Percentiles rank a stretch among this genome's conserved stretches.
Evolutionary conservation across 2,113 vertebrate species (phyloP).

Genomic region (Equus quagga): DNA sequence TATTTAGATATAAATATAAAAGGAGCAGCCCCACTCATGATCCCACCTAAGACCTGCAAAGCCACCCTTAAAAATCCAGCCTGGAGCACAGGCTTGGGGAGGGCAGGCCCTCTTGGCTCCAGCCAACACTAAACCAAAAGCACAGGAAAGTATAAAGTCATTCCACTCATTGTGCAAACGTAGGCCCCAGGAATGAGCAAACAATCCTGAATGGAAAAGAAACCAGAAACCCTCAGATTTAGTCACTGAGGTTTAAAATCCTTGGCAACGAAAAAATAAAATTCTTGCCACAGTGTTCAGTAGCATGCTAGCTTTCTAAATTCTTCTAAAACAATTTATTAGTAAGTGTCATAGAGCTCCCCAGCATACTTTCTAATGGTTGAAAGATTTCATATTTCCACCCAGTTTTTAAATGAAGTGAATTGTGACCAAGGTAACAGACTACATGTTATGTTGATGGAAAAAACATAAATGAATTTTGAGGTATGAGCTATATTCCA

Average conservation of each 20-base stretch:
- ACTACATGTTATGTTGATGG: neutral
- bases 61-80: neutral
- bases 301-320: neutral
- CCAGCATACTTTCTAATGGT: rapidly evolving
- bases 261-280: neutral
- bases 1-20: neutral
- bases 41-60: neutral
- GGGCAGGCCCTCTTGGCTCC: neutral
- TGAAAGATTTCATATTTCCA: neutral
- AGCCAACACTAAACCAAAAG: neutral
- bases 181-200: neutral
- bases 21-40: neutral
- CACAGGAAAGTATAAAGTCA: neutral
- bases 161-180: neutral
- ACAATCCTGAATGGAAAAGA: neutral
- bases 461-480: neutral
- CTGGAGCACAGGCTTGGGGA: neutral
- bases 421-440: neutral
- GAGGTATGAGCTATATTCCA: neutral
- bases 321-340: neutral
- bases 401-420: neutral
- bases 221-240: neutral
- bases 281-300: neutral
- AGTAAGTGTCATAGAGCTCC: no score
- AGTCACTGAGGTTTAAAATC: neutral